Evolutionary conservation across 2,888 invertebrate genomes (phyloP).

Genomic region (Acleris holmiana): DNA sequence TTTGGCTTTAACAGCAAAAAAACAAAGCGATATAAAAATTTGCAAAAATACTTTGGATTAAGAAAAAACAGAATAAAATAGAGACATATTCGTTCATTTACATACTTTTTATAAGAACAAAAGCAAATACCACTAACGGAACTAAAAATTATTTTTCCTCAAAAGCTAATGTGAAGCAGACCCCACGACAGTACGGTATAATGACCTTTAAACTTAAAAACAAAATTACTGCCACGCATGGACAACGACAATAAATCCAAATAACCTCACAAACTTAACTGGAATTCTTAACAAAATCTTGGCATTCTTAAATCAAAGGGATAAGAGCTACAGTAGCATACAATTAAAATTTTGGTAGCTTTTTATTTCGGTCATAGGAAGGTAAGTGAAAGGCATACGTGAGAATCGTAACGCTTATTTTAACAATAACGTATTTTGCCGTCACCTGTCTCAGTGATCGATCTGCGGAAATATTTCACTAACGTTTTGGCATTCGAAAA

Average conservation of each 20-base stretch:
- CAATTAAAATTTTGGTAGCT: constrained; percentile 21
- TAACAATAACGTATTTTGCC: constrained; percentile 80
- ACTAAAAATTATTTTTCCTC: background rate
- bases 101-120: too few species aligned
- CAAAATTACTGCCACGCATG: constrained; percentile 78
- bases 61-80: too few species aligned
- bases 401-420: constrained; percentile 77
- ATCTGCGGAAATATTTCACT: constrained; percentile 79
- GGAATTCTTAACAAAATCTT: constrained; percentile 22
- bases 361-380: constrained; percentile 43
- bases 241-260: constrained; percentile 77
- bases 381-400: constrained; percentile 81
- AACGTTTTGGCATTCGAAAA: constrained; percentile 61
- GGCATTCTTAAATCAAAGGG: constrained; percentile 39
- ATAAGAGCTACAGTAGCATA: constrained; percentile 53
- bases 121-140: constrained; percentile 1
- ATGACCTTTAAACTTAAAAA: constrained; percentile 81
- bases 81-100: too few species aligned
- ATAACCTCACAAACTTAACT: constrained; percentile 51
- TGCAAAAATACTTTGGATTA: too few species aligned
- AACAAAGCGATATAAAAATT: too few species aligned
- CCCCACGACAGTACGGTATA: constrained; percentile 70
- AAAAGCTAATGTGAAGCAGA: constrained; percentile 45
- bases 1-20: too few species aligned
- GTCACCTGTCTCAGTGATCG: constrained; percentile 76